These are phyloP conservation scores for Lamellibrachia columna DNA, from an alignment of 2,888 invertebrate genomes.

Conservation along the genomic window DNA sequence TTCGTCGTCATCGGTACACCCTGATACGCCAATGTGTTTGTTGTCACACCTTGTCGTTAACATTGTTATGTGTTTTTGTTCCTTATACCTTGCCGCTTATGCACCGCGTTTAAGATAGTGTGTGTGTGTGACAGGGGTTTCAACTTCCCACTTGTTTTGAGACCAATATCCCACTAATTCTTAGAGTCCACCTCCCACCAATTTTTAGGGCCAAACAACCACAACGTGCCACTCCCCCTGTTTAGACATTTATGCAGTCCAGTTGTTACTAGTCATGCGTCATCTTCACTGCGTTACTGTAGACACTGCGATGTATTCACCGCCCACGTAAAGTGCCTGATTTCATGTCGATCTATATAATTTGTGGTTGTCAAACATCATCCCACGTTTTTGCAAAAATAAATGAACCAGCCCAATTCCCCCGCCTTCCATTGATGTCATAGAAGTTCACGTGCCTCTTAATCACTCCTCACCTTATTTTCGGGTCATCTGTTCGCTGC, in stretches of 20 bases:
- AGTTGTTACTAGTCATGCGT: too few species aligned
- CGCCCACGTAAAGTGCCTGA: not conserved
- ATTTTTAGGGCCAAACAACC: too few species aligned
- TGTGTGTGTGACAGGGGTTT: too few species aligned
- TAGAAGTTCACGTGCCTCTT: not conserved
- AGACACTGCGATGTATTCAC: not conserved
- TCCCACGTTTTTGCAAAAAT: not conserved
- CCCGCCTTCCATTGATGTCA: not conserved
- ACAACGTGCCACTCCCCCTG: too few species aligned
- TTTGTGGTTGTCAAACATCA: too few species aligned
- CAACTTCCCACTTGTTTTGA: too few species aligned
- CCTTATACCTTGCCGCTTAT: not conserved
- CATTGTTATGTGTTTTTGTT: not conserved
- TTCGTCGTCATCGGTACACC: not conserved
- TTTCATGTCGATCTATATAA: too few species aligned
- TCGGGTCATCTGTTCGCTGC: not conserved
- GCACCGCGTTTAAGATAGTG: not conserved
- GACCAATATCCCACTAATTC: too few species aligned
- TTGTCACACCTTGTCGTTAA: not conserved
- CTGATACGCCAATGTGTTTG: not conserved
- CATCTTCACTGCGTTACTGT: not conserved
- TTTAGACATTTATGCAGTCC: too few species aligned
- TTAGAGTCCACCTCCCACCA: too few species aligned
- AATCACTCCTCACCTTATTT: slow-evolving; percentile 4
- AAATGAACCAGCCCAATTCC: not conserved